phyloP scores from a whole-genome alignment of 2,797 vertebrate species.

The Sebastes jordani region DNA sequence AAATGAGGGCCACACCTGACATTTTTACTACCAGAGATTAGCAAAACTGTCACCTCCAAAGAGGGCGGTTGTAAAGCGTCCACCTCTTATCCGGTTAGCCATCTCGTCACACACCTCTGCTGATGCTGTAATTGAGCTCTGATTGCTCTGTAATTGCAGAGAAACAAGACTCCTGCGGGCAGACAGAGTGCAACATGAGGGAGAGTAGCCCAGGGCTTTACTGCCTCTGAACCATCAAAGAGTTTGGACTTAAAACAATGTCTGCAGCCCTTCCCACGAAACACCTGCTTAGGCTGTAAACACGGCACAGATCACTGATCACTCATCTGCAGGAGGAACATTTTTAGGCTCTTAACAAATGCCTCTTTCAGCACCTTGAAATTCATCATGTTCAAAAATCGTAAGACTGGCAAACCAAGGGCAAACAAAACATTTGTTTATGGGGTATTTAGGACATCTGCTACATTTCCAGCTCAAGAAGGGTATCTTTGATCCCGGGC shows the following conservation, averaged over 20 bases:
- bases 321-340: background rate
- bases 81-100: conserved; percentile 55
- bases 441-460: conserved; percentile 59
- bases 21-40: conserved; percentile 61
- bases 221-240: conserved; percentile 64
- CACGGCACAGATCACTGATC: conserved; percentile 28
- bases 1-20: conserved; percentile 35
- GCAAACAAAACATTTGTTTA: conserved; percentile 57
- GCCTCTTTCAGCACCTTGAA: conserved; percentile 36
- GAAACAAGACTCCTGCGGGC: conserved; percentile 60
- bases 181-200: conserved; percentile 42
- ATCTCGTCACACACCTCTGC: conserved; percentile 72
- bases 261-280: conserved; percentile 52
- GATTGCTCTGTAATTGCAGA: conserved; percentile 77
- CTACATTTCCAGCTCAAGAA: conserved; percentile 49
- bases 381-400: conserved; percentile 38
- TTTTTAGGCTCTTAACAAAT: conserved; percentile 28
- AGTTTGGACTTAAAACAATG: conserved; percentile 50
- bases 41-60: conserved; percentile 59
- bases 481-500: conserved; percentile 69
- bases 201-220: conserved; percentile 33
- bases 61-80: conserved; percentile 53
- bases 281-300: conserved; percentile 60
- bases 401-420: conserved; percentile 26
- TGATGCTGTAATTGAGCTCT: conserved; percentile 73